phyloP scores from a whole-genome alignment of 1,140 invertebrate genomes.

The Wiebesia pumilae region DNA sequence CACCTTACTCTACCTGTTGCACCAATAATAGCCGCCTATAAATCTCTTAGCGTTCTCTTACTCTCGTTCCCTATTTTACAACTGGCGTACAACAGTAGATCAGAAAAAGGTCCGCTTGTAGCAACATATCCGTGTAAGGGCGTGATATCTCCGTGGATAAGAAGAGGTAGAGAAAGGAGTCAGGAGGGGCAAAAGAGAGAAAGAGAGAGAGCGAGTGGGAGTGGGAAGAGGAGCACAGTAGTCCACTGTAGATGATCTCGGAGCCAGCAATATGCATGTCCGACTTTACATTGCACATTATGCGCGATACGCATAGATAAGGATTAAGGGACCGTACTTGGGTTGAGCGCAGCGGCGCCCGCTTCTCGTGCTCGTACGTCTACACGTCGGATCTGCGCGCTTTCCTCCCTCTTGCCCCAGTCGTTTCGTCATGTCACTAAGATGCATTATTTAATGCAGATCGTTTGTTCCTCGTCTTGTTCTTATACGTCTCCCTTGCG shows the following conservation, averaged over 20 bases:
- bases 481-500: neutral
- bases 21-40: slow-evolving; percentile 33
- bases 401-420: slow-evolving; percentile 1
- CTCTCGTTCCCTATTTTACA: neutral
- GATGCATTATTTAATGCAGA: slow-evolving; percentile 53
- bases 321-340: slow-evolving; percentile 40
- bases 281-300: slow-evolving; percentile 43
- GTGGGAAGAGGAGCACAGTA: slow-evolving; percentile 1
- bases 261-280: slow-evolving; percentile 37
- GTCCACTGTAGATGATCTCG: slow-evolving; percentile 20
- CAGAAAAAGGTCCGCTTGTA: slow-evolving; percentile 1
- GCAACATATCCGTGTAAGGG: slow-evolving; percentile 13
- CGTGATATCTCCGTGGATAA: slow-evolving; percentile 43
- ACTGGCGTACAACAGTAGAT: neutral
- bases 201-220: neutral
- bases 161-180: neutral
- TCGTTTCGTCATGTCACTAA: slow-evolving; percentile 38
- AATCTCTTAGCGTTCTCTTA: slow-evolving; percentile 6
- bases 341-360: slow-evolving; percentile 4
- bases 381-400: neutral
- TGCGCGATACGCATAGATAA: slow-evolving; percentile 53
- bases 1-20: slow-evolving; percentile 22
- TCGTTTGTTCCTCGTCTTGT: slow-evolving; percentile 8
- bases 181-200: neutral
- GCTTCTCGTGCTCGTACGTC: neutral